Evolutionary conservation across 2,888 invertebrate genomes (phyloP), one percentile per base, ranked within the genome.

Genomic region (Gnatocerus cornutus): DNA sequence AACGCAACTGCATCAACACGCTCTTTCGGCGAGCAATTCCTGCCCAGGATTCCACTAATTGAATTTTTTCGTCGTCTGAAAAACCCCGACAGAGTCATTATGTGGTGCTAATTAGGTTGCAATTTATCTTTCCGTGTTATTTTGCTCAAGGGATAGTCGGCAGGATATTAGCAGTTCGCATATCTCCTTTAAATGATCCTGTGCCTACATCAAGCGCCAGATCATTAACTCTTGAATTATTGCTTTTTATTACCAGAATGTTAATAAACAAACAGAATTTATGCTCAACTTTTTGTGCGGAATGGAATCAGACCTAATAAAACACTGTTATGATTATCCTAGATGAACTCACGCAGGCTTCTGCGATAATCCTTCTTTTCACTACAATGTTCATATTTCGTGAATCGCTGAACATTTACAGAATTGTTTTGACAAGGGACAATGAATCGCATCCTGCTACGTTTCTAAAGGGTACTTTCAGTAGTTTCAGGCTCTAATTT

Each of bases 41-140:
- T n/a, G 37, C 37, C 1, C 2, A 37, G 37, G 21, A n/a, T 61
- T 48, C n/a, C 48, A 16, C 50, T 62, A 62, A 52, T 62, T 50
- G 50, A 52, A 48, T 39, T 62, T 62, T 62, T 62, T 46, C 37
- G 14, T 27, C 29, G 8, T 48, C 27, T 48, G 3, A 33, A 61
- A 61, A 61, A 61, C 9, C 59, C 46, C 9, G 59, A 61, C 59
- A 61, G 16, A 46, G 46, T 61, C 59, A 61, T 61, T 61, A 61
- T 37, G 59, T 61, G 59, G 59, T 62, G 62, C 62, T 62, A 62
- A 62, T 62, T 62, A 62, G 52, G 52, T 62, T 52, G 62, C 62
- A 62, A 62, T 62, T 62, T 62, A 62, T 62, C 62, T 62, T 39
- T 62, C 41, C 52, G 21, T 37, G 59, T 46, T 61, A 61, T 61